Conservation (phyloP, 2,113 vertebrate species). For the Crotalus tigris region DNA sequence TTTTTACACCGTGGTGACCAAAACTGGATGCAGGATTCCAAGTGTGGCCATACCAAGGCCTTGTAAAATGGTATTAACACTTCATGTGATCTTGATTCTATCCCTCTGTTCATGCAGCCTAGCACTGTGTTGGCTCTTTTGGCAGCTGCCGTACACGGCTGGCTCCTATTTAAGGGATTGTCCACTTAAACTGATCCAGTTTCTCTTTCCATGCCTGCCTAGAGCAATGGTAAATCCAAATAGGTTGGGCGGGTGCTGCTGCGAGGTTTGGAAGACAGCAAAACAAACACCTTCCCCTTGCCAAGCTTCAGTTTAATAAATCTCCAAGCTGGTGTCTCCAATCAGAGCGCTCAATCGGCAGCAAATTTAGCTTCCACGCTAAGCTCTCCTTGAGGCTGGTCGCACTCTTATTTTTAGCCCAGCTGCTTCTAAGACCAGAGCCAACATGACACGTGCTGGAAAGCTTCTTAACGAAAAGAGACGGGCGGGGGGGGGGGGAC, state of each 20-base stretch:
- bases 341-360: slow-evolving; percentile 12
- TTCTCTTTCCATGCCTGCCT: too few species aligned
- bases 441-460: background rate
- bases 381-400: background rate
- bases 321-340: background rate
- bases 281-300: background rate
- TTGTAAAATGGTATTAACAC: too few species aligned
- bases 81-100: too few species aligned
- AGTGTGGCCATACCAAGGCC: too few species aligned
- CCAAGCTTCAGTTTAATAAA: slow-evolving; percentile 12
- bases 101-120: too few species aligned
- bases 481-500: background rate
- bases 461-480: slow-evolving; percentile 21
- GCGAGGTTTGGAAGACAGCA: background rate
- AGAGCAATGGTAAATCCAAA: background rate
- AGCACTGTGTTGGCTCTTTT: too few species aligned
- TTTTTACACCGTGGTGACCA: too few species aligned
- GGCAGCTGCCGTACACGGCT: too few species aligned
- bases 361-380: background rate
- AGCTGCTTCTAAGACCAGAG: background rate
- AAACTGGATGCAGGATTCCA: too few species aligned
- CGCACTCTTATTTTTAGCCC: slow-evolving; percentile 2
- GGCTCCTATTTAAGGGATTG: too few species aligned
- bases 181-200: too few species aligned
- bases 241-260: background rate